Percentiles rank a stretch among this genome's conserved stretches.
These are phyloP conservation scores for Exocentrus adspersus DNA, from an alignment of 2,888 invertebrate species.

Conservation along the genomic window DNA sequence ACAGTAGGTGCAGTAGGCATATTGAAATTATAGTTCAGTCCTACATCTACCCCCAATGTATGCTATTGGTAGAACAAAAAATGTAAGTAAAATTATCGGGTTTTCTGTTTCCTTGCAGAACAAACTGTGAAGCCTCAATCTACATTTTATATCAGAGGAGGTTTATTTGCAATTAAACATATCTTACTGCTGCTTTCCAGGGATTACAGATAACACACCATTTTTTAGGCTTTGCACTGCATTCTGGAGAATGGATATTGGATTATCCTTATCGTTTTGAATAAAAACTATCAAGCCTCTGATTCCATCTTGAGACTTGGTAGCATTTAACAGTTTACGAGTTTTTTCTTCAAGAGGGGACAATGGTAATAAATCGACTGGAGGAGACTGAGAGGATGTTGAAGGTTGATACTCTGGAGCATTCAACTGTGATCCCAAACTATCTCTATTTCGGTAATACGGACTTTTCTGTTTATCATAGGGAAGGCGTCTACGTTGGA, in stretches of 20 bases:
- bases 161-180: neutral
- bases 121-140: too few relatives aligned
- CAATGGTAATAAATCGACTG: neutral
- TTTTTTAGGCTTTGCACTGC: conserved; percentile 36
- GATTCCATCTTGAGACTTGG: conserved; percentile 33
- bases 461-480: neutral
- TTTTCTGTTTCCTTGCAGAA: too few relatives aligned
- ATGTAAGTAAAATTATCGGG: too few relatives aligned
- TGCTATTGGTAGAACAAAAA: too few relatives aligned
- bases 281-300: conserved; percentile 34
- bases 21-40: too few relatives aligned
- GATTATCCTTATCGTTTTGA: conserved; percentile 31
- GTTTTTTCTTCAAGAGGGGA: neutral
- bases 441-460: neutral
- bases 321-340: conserved; percentile 17
- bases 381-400: neutral
- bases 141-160: neutral
- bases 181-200: conserved; percentile 9
- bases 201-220: conserved; percentile 26
- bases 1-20: too few relatives aligned
- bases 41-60: too few relatives aligned
- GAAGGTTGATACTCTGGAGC: neutral
- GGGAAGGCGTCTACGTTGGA: neutral
- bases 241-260: conserved; percentile 36
- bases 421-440: neutral